A percentile compares a stretch with the other conserved stretches of the same genome.
phyloP scores from a whole-genome alignment of 1,140 invertebrate species.

The Drosophila arizonae region DNA sequence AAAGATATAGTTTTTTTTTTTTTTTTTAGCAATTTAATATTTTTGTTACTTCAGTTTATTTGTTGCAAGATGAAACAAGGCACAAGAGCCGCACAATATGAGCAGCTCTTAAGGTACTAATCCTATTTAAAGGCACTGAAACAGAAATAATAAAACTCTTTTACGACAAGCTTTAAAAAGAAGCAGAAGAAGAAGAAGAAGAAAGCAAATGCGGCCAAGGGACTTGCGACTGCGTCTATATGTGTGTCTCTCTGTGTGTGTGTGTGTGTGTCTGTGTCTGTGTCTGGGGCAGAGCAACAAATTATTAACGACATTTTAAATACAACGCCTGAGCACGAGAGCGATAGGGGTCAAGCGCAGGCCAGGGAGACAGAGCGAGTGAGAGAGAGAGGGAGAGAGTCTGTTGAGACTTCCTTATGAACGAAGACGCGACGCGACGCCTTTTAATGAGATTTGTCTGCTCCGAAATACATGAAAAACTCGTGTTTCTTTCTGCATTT shows the following conservation, averaged over 20 bases:
- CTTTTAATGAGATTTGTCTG: constrained; percentile 81
- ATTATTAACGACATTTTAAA: constrained; percentile 82
- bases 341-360: constrained; percentile 52
- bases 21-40: constrained; percentile 33
- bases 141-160: constrained; percentile 75
- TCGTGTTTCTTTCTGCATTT: constrained; percentile 67
- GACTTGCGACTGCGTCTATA: constrained; percentile 2
- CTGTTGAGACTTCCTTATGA: constrained; percentile 25
- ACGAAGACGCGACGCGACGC: constrained; percentile 59
- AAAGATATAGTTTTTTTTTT: constrained; percentile 37
- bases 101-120: constrained; percentile 48
- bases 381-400: not conserved
- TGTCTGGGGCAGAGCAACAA: constrained; percentile 59
- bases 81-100: constrained; percentile 26
- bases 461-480: constrained; percentile 70
- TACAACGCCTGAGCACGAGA: constrained; percentile 60
- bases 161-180: constrained; percentile 65
- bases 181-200: constrained; percentile 31
- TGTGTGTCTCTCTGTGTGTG: no score
- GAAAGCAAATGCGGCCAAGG: constrained; percentile 34
- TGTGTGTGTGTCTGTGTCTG: not conserved
- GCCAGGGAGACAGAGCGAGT: not conserved
- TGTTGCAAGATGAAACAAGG: constrained; percentile 42
- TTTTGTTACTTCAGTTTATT: constrained; percentile 30
- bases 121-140: constrained; percentile 72